Evolutionary conservation across 2,797 vertebrate genomes (phyloP), one percentile per base, ranked within the genome.

Genomic region (Lophotriccus pileatus): DNA sequence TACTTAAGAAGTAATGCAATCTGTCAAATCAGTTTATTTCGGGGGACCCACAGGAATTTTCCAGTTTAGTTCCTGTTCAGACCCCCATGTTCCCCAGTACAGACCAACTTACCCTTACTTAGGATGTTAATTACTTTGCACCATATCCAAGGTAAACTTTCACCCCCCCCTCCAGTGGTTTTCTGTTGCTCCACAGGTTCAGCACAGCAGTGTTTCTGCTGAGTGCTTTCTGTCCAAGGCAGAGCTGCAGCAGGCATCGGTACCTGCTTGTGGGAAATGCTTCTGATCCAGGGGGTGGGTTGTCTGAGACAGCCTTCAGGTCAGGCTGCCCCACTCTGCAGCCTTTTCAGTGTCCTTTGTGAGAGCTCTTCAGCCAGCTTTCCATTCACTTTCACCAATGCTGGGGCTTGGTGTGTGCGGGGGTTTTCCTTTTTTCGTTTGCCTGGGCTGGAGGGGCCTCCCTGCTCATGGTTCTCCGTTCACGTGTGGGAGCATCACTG

Each of bases 301-400:
- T 63, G 37, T 56, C 12, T 73, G 34, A 53, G 46, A 34, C 18
- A 60, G 75, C 72, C 67, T 67, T 72, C 43, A 75, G 22, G 8
- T 46, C 9, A 72, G 78, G 69, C 81, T 89, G 60, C 47, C 67
- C 37, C 1, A 0, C 21, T 14, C 70, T 64, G 78, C 30, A 47
- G 44, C 34, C 60, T 92, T 93, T 94, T 92, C 78, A 59, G 34
- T 30, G 41, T 76, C 59, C 67, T 89, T 91, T 85, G 90, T 94
- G 86, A 95, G 93, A 92, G 30, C 79, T 93, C 53, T 85, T 78
- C 62, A 79, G 73, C 49, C 82, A 70, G n/a, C 68, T 76, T 82
- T 84, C 49, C 76, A 32, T 58, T 85, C 0, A 0, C 39, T 74
- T 85, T 62, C 50, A 30, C 64, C 59, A 52, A 70, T 53, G 30